A percentile compares a stretch with the other conserved stretches of the same genome.
Conservation (phyloP, 2,113 vertebrate genomes). For the Bambusicola thoracicus region DNA sequence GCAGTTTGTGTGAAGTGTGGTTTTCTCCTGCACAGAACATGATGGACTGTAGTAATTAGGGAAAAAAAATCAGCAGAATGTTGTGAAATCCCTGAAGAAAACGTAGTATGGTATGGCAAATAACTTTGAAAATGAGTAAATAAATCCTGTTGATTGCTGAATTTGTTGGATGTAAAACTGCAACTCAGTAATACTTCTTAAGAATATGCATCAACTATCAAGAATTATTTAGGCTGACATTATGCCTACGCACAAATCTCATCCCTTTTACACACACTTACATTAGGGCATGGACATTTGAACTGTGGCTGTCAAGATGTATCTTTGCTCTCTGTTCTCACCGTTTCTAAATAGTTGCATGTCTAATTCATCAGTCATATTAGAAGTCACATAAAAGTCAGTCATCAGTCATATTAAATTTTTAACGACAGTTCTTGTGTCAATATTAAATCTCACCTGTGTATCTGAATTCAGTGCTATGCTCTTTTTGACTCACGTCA, state of each 20-base stretch:
- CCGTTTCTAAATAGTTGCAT: background rate
- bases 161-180: background rate
- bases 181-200: background rate
- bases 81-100: background rate
- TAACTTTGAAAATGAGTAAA: background rate
- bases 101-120: background rate
- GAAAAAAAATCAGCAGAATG: background rate
- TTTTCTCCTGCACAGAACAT: background rate
- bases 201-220: background rate
- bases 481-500: background rate
- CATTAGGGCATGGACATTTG: background rate
- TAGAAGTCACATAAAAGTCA: background rate
- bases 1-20: background rate
- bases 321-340: background rate
- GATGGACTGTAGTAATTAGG: background rate
- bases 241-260: background rate
- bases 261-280: background rate
- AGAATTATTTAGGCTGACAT: background rate
- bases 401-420: background rate
- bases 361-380: background rate
- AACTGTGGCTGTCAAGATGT: background rate
- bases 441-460: background rate
- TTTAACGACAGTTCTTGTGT: background rate
- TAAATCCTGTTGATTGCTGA: background rate
- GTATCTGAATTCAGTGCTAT: background rate